Conservation (phyloP, 2,113 vertebrate species). For the Gallinago media region DNA sequence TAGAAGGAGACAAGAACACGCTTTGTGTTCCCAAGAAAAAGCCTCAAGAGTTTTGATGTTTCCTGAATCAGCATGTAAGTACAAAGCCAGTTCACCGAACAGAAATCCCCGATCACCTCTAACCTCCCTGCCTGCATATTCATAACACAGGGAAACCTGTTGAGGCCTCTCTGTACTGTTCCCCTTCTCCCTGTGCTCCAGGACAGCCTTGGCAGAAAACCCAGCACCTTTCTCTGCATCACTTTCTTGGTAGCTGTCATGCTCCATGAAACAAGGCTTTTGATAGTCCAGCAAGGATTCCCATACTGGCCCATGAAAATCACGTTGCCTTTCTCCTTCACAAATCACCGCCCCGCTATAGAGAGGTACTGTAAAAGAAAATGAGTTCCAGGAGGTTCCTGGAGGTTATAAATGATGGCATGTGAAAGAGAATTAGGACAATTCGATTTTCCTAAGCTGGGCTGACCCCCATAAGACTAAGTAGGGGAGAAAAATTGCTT, state of each 20-base stretch:
- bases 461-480: slow-evolving; percentile 13
- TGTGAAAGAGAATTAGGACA: slow-evolving; percentile 15
- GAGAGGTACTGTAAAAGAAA: not conserved
- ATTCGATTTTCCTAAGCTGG: slow-evolving; percentile 26
- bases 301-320: not conserved
- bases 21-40: not conserved
- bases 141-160: not conserved
- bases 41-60: not conserved
- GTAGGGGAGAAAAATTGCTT: slow-evolving; percentile 43
- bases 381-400: not conserved
- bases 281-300: not conserved
- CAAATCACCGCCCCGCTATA: not conserved
- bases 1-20: not conserved
- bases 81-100: not conserved
- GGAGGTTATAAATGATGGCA: slow-evolving; percentile 33
- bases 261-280: not conserved
- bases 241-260: not conserved
- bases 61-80: not conserved
- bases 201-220: not conserved
- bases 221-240: not conserved
- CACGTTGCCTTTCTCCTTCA: not conserved
- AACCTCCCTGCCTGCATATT: not conserved
- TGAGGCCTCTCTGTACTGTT: not conserved
- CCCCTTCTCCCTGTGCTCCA: not conserved
- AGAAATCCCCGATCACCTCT: not conserved